phyloP scores from a whole-genome alignment of 1,140 invertebrate genomes.

The Brevipalpus yothersi region DNA sequence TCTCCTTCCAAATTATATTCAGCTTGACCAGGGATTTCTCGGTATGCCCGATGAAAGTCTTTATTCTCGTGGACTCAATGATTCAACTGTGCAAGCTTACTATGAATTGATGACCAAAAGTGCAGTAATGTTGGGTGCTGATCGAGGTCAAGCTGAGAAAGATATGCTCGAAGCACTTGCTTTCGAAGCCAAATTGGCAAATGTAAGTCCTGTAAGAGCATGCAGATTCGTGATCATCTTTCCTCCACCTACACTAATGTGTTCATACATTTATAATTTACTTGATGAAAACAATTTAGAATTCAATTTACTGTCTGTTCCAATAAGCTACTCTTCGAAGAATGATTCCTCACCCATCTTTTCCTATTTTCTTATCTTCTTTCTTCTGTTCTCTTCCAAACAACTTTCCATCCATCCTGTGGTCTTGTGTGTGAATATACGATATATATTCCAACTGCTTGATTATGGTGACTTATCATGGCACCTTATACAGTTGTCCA shows the following conservation, averaged over 20 bases:
- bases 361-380: too few relatives aligned
- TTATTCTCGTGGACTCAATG: constrained; percentile 35
- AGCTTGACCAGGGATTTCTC: constrained; percentile 76
- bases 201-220: constrained; percentile 32
- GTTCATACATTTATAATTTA: background rate
- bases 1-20: constrained; percentile 11
- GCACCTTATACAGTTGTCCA: constrained; percentile 22
- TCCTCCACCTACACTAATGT: background rate
- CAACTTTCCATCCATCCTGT: too few relatives aligned
- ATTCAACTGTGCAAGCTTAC: constrained; percentile 22
- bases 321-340: too few relatives aligned
- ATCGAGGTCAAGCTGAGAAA: constrained; percentile 37
- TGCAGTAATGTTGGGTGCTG: constrained; percentile 57
- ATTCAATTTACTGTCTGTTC: too few relatives aligned
- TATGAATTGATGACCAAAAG: constrained; percentile 37
- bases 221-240: background rate
- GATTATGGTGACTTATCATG: too few relatives aligned
- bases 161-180: constrained; percentile 57
- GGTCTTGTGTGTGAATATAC: background rate
- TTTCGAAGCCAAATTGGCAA: constrained; percentile 80
- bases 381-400: background rate
- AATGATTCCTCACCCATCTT: too few relatives aligned
- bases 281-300: too few relatives aligned
- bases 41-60: constrained; percentile 64
- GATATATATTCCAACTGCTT: background rate